phyloP scores from a whole-genome alignment of 2,113 vertebrate species.

The Oncorhynchus keta region DNA sequence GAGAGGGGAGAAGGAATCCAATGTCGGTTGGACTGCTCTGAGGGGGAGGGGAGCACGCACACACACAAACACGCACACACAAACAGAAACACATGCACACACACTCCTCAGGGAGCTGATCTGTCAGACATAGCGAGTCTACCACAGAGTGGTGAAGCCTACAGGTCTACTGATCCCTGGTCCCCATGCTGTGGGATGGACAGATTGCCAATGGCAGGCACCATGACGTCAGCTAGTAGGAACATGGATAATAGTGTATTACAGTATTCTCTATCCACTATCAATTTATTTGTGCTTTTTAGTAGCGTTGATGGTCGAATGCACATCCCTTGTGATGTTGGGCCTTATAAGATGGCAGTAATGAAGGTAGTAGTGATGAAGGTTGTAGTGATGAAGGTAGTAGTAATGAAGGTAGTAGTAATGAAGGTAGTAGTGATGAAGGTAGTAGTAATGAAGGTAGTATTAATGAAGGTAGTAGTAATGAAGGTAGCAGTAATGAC shows the following conservation, averaged over 20 bases:
- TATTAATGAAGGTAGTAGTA: too few species aligned
- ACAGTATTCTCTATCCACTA: neutral
- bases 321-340: too few species aligned
- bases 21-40: slow-evolving; percentile 47
- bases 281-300: too few species aligned
- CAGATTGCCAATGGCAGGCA: slow-evolving; percentile 5
- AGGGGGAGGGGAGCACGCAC: slow-evolving; percentile 35
- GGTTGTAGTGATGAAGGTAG: too few species aligned
- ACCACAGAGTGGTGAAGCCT: slow-evolving; percentile 35
- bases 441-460: too few species aligned
- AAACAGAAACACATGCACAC: slow-evolving; percentile 16
- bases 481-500: too few species aligned
- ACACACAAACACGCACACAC: neutral
- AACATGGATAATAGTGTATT: neutral
- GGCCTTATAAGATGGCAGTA: too few species aligned
- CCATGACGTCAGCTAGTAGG: neutral
- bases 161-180: slow-evolving; percentile 13
- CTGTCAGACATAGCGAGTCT: slow-evolving; percentile 43
- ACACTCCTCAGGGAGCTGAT: slow-evolving; percentile 36
- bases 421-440: too few species aligned
- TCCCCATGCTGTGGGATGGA: slow-evolving; percentile 1
- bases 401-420: too few species aligned
- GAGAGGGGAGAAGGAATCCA: slow-evolving; percentile 49
- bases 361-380: too few species aligned
- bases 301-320: too few species aligned